Percentiles rank a stretch among this genome's conserved stretches.
Conservation (phyloP, 2,797 vertebrate species). For the Sebastiscus tertius region DNA sequence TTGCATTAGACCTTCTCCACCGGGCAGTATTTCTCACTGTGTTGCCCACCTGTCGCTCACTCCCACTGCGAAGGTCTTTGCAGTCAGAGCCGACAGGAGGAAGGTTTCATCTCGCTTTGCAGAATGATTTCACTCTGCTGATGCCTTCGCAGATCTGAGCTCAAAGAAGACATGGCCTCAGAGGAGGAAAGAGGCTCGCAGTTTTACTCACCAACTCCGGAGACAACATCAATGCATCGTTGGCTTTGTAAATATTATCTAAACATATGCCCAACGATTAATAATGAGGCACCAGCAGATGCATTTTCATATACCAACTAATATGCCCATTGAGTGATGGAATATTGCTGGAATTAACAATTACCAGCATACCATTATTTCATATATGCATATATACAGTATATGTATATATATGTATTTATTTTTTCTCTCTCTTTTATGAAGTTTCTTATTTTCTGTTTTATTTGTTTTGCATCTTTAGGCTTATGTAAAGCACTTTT, state of each 20-base stretch:
- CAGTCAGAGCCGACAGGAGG: neutral
- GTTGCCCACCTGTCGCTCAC: conserved; percentile 7
- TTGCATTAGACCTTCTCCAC: conserved; percentile 4
- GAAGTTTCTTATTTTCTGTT: too few species aligned
- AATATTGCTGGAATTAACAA: too few species aligned
- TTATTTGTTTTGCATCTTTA: too few species aligned
- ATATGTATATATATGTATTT: too few species aligned
- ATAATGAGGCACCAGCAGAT: too few species aligned
- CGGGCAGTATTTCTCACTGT: conserved; percentile 7
- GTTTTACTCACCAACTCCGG: neutral
- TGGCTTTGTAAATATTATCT: neutral
- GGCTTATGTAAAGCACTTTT: too few species aligned
- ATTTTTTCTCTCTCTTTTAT: too few species aligned
- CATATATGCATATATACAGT: too few species aligned
- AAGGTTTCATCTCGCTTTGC: neutral
- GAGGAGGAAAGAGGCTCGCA: neutral
- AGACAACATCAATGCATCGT: neutral
- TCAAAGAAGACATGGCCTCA: neutral
- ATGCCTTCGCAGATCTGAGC: neutral
- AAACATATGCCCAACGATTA: neutral
- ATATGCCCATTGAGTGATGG: too few species aligned
- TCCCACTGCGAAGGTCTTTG: neutral
- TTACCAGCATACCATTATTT: too few species aligned
- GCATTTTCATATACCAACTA: too few species aligned
- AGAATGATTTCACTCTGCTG: neutral